Evolutionary conservation across 2,797 vertebrate genomes (phyloP).

Genomic region (Thaleichthys pacificus): DNA sequence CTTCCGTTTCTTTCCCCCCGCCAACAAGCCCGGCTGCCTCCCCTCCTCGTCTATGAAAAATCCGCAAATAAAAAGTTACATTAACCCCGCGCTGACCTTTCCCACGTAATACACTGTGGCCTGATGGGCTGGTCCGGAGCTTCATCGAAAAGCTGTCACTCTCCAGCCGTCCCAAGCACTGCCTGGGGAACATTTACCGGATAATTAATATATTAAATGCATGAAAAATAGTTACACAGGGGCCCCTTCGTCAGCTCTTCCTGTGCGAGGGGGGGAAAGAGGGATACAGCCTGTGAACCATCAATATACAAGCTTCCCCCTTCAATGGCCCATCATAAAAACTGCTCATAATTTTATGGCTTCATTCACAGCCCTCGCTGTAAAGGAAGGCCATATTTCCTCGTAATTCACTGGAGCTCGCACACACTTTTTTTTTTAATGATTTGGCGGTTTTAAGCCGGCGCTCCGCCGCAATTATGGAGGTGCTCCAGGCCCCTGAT

Average conservation of each 20-base stretch:
- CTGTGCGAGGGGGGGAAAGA: slow-evolving; percentile 72
- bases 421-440: slow-evolving; percentile 77
- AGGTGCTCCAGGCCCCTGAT: slow-evolving; percentile 68
- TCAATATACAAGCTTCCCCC: slow-evolving; percentile 99
- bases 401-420: slow-evolving; percentile 80
- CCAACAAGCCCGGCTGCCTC: slow-evolving; percentile 68
- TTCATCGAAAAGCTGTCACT: slow-evolving; percentile 95
- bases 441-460: slow-evolving; percentile 79
- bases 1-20: slow-evolving; percentile 58
- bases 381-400: slow-evolving; percentile 98
- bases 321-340: slow-evolving; percentile 99
- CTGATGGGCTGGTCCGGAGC: slow-evolving; percentile 91
- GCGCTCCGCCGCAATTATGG: slow-evolving; percentile 68
- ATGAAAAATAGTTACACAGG: slow-evolving; percentile 99
- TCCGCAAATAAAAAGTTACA: slow-evolving; percentile 99
- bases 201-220: slow-evolving; percentile 99
- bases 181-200: slow-evolving; percentile 98
- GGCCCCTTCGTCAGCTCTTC: slow-evolving; percentile 82
- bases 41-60: slow-evolving; percentile 91
- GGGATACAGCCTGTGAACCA: slow-evolving; percentile 96
- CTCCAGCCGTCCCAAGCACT: slow-evolving; percentile 91
- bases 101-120: slow-evolving; percentile 95
- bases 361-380: slow-evolving; percentile 98
- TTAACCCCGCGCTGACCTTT: slow-evolving; percentile 98
- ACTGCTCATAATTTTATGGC: slow-evolving; percentile 99